Percentiles rank a stretch among this genome's conserved stretches.
Conservation (phyloP, 2,113 vertebrate species). For the Larimichthys polyactis region DNA sequence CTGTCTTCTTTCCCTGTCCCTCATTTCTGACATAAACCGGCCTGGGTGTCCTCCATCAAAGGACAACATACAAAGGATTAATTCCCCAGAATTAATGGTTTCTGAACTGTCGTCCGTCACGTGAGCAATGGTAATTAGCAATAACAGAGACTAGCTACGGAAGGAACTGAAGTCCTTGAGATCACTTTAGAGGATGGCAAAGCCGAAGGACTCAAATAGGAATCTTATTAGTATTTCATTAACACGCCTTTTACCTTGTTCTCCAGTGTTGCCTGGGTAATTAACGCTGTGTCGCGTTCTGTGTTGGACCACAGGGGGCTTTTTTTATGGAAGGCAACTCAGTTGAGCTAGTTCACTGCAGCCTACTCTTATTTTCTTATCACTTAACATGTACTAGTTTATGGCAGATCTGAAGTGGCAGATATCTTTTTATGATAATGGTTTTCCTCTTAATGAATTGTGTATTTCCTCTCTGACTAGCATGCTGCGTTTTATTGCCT, state of each 20-base stretch:
- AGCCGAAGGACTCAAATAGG: slow-evolving; percentile 73
- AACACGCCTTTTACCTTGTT: slow-evolving; percentile 81
- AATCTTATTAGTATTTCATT: slow-evolving; percentile 84
- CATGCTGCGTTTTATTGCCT: slow-evolving; percentile 48
- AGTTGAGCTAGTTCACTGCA: slow-evolving; percentile 34
- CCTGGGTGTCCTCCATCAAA: slow-evolving; percentile 70
- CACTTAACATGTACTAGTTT: slow-evolving; percentile 21
- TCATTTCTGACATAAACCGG: slow-evolving; percentile 52
- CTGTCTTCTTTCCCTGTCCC: slow-evolving; percentile 14
- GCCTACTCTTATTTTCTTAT: slow-evolving; percentile 23
- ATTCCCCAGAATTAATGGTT: slow-evolving; percentile 72
- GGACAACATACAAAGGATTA: slow-evolving; percentile 68
- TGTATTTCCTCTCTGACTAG: slow-evolving; percentile 24
- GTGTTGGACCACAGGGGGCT: slow-evolving; percentile 64
- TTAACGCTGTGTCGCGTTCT: slow-evolving; percentile 74
- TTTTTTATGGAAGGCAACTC: slow-evolving; percentile 52
- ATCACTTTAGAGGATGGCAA: slow-evolving; percentile 74
- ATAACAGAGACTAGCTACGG: slow-evolving; percentile 62
- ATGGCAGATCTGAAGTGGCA: slow-evolving; percentile 15
- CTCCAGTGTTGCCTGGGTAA: slow-evolving; percentile 77
- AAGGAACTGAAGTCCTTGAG: slow-evolving; percentile 79
- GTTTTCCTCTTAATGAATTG: slow-evolving; percentile 47
- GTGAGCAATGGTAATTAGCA: slow-evolving; percentile 77
- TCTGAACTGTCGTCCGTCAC: slow-evolving; percentile 70
- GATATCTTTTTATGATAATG: slow-evolving; percentile 16